Percentiles rank a stretch among this genome's conserved stretches.
Conservation (phyloP, 2,113 vertebrate genomes). For the Peucedramus taeniatus region DNA sequence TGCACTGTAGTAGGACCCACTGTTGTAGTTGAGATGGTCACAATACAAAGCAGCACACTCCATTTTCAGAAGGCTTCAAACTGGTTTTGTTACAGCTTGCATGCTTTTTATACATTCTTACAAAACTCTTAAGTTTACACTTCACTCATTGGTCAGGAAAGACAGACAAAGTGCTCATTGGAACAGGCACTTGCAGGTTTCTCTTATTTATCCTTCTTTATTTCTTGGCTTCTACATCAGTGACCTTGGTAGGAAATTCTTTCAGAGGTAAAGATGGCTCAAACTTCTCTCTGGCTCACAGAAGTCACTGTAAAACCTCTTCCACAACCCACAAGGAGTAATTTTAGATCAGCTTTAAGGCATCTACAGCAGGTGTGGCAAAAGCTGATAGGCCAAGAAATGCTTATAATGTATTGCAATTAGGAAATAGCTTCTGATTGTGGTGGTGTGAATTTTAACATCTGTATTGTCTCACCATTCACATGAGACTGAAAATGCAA, state of each 20-base stretch:
- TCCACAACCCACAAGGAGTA: not conserved
- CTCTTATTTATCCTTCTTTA: not conserved
- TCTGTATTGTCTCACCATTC: not conserved
- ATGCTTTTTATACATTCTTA: not conserved
- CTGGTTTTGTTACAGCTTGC: not conserved
- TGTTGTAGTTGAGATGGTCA: not conserved
- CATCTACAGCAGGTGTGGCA: not conserved
- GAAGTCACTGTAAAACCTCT: not conserved
- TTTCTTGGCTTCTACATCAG: not conserved
- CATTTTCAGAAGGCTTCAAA: not conserved
- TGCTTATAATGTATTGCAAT: accelerated
- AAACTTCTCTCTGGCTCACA: not conserved
- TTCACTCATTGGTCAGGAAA: not conserved
- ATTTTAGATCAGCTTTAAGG: not conserved
- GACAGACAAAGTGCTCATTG: not conserved
- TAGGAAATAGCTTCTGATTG: not conserved
- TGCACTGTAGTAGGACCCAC: not conserved
- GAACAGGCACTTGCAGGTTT: not conserved
- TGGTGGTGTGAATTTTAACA: not conserved
- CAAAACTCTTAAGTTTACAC: not conserved
- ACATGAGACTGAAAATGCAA: not conserved
- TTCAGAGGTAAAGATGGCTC: not conserved
- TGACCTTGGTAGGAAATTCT: not conserved
- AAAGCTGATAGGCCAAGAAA: not conserved
- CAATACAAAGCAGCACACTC: not conserved